Evolutionary conservation across 2,113 vertebrate species (phyloP).

Genomic region (Procavia capensis): DNA sequence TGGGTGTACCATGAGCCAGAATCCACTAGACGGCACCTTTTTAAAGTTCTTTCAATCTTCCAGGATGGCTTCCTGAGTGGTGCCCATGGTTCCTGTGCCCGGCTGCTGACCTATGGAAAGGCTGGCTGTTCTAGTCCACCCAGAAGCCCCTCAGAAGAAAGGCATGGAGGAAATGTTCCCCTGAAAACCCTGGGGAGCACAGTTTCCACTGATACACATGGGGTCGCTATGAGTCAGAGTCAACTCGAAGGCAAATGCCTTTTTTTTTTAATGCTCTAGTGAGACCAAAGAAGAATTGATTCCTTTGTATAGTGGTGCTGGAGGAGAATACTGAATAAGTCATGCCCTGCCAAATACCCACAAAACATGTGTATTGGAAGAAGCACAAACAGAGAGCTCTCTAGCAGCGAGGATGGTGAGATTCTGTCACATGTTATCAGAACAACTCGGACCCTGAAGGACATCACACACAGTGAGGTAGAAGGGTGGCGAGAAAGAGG

Average conservation of each 20-base stretch:
- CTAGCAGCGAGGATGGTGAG: too few species aligned
- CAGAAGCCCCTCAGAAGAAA: neutral
- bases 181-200: neutral
- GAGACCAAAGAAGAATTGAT: too few species aligned
- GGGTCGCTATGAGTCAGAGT: neutral
- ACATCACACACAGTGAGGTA: too few species aligned
- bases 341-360: too few species aligned
- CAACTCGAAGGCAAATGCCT: neutral
- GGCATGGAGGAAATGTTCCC: neutral
- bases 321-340: too few species aligned
- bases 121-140: neutral
- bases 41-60: neutral
- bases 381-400: too few species aligned
- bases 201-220: neutral
- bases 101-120: too few species aligned
- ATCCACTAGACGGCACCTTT: neutral
- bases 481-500: too few species aligned
- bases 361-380: too few species aligned
- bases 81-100: neutral
- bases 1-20: neutral
- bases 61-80: neutral
- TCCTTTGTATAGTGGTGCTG: too few species aligned
- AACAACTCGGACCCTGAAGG: too few species aligned
- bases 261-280: neutral
- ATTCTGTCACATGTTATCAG: too few species aligned